Evolutionary conservation across 2,797 vertebrate genomes (phyloP), one percentile per base, ranked within the genome.

Genomic region (Sebastes matsubarae): DNA sequence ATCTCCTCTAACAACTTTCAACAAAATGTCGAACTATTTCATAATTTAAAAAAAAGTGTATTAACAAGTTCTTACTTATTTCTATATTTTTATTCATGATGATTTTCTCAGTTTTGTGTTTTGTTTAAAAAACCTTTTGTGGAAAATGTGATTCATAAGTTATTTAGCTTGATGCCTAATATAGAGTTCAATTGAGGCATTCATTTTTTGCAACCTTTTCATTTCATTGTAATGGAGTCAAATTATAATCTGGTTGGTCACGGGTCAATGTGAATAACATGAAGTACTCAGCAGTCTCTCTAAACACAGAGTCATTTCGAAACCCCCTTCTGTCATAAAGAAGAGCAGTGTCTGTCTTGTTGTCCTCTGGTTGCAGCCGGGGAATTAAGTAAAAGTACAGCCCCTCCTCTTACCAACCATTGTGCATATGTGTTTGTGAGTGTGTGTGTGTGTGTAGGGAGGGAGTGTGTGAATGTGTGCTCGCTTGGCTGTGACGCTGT

Each of bases 341-440:
- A 58, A 18, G 66, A 79, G 58, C 71, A 75, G 42, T 80, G 75
- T 79, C 63, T 80, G 82, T 84, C 59, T 84, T 34, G 68, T 88
- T 78, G 77, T 82, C 65, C 72, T 80, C 68, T 58, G 74, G 74
- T 77, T 85, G 58, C 80, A 88, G 72, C 42, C 42, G 7, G 78
- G 79, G 79, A 91, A 88, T 90, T 82, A 93, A 85, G 72, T 0
- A 81, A 71, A 72, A 91, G 79, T 77, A 36, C 55, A 66, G 61
- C 85, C 75, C 89, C 83, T 72, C 79, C 86, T 85, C 68, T 74
- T 68, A 72, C 36, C 11, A 24, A 63, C 80, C 59, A 85, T 79
- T 86, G 79, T 84, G 77, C 58, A 63, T 68, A 14, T 65, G 79
- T 58, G 24, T 70, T 54, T 66, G 57, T 60, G 25, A 59, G 25